Evolutionary conservation across 2,113 vertebrate genomes (phyloP), one percentile per base, ranked within the genome.

Genomic region (Corythoichthys haematopterus): DNA sequence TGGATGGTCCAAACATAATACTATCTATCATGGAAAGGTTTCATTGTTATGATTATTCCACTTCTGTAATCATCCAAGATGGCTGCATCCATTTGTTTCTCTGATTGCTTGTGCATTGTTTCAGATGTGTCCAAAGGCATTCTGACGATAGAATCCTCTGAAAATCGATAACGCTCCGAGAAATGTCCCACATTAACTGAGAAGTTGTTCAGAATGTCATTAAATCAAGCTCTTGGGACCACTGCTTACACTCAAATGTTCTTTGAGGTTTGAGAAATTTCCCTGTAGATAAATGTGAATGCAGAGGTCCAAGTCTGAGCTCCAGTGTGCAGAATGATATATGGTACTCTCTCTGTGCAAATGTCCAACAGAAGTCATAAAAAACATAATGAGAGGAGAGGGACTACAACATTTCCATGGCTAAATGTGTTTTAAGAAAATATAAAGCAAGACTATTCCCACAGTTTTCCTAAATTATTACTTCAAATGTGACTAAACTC

Each of bases 311-410:
- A 60, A 62, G 59, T 45, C 40, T 62, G 40, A 46, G 59, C n/a
- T 62, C 10, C 43, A 62, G 60, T 40, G 43, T 62, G 60, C 43
- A 46, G 60, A 62, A 28, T 62, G 60, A 62, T 62, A 62, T 62
- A 46, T 9, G 28, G 55, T 56, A 36, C 33, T 35, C 13, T 36
- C 40, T 62, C 43, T 62, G 20, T 62, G 43, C 16, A 46, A 62
- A 62, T 45, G 6, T 62, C 11, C 43, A 62, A 62, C 43, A 15
- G 43, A 62, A 46, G 40, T 46, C 12, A 62, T 47, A 62, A 62
- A 62, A 62, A 28, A 46, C 58, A 46, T 46, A 20, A 28, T 46
- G 60, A 46, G 20, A 33, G 40, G 9, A 46, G 43, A 62, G 60
- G 43, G 60, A 62, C 59, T 62, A 46, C 6, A 20, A 33, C 52